Base-by-base conservation (phyloP, 2,113 vertebrate genomes). In the Gavialis gangeticus region DNA sequence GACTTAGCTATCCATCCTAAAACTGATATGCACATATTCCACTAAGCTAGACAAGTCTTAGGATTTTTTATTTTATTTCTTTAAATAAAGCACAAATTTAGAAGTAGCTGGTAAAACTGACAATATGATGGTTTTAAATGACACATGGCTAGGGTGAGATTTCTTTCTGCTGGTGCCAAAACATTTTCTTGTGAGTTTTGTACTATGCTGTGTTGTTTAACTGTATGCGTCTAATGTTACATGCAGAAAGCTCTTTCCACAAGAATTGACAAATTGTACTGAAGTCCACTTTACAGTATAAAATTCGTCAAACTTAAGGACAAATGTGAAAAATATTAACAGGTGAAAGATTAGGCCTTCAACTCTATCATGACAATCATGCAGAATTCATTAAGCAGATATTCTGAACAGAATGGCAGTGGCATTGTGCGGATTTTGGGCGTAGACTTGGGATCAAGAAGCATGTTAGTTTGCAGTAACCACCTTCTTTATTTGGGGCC, bases 181-280 rank as follows among this genome's bases (percentile, higher is more conserved):
- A 97, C 64, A 75, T 96, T 95, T 94, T 93, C 95, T 91, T 69
- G 87, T 75, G 89, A 95, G 79, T 88, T 96, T 80, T 96, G 78
- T 95, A 86, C 89, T 96, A 95, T 95, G 96, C 97, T 98, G 96
- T 97, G 94, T 97, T 97, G 92, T 96, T 97, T 97, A 97, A 97
- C 96, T 96, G 76, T 94, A 96, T 95, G 92, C 30, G 28, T 96
- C 89, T 91, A 94, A 92, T 88, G 81, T 84, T 92, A 93, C 93
- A 93, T 97, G 97, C 97, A 98, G 96, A 98, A 97, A 98, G 98
- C 97, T 98, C 97, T 97, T 97, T 97, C 96, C 95, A 94, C 93
- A 96, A 97, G 94, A 97, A 97, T 82, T 87, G 96, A 97, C 96
- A 96, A 97, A 98, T 95, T 97, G 96, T 88, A 97, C 92, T 87